These are phyloP conservation scores for Sussaba pulchella DNA, from an alignment of 2,888 invertebrate genomes.

Conservation along the genomic window DNA sequence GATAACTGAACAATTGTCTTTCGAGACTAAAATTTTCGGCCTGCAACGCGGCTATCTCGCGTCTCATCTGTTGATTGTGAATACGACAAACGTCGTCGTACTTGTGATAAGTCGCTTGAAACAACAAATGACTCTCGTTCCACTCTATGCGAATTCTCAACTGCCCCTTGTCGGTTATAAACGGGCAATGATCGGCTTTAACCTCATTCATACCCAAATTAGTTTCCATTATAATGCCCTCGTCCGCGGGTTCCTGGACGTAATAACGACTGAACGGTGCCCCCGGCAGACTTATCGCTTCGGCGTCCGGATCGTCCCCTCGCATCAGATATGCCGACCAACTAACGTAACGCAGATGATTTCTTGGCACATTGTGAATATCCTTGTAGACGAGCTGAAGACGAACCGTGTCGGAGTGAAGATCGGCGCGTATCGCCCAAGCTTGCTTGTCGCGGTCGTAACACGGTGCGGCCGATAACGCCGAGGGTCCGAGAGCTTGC, in stretches of 20 bases:
- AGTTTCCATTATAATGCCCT: constrained; percentile 93
- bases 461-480: constrained; percentile 87
- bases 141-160: constrained; percentile 92
- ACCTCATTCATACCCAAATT: constrained; percentile 91
- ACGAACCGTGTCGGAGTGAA: constrained; percentile 91
- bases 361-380: constrained; percentile 91
- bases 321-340: constrained; percentile 90
- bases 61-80: constrained; percentile 94
- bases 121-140: constrained; percentile 92
- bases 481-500: constrained; percentile 85
- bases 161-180: constrained; percentile 90
- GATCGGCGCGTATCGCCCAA: constrained; percentile 92
- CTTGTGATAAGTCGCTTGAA: constrained; percentile 93
- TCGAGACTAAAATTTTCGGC: constrained; percentile 94
- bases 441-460: constrained; percentile 93
- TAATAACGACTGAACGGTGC: constrained; percentile 93
- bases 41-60: constrained; percentile 91
- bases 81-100: constrained; percentile 92
- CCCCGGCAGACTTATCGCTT: constrained; percentile 89
- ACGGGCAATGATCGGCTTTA: constrained; percentile 89
- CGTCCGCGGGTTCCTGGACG: constrained; percentile 91
- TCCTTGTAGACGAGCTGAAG: constrained; percentile 91
- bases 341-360: constrained; percentile 89
- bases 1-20: constrained; percentile 93
- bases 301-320: constrained; percentile 87